Conservation (phyloP, 2,797 vertebrate species). For the Enteromius viviparus region DNA sequence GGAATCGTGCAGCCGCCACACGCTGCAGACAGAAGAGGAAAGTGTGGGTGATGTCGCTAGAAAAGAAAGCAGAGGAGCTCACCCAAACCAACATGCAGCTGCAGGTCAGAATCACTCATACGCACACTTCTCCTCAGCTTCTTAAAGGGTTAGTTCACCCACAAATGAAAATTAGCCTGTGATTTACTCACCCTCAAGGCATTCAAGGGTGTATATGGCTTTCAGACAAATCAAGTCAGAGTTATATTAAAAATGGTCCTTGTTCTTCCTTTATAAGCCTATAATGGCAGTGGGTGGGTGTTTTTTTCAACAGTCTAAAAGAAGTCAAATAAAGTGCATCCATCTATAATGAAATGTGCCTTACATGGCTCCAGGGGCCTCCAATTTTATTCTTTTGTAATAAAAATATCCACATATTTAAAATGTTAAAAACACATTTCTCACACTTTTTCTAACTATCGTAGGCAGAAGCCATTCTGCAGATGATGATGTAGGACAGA, state of each 20-base stretch:
- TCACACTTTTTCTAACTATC: neutral
- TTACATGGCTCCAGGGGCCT: neutral
- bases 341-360: neutral
- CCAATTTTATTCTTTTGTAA: neutral
- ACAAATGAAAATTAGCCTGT: neutral
- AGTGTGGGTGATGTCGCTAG: conserved; percentile 99
- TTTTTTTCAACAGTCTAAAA: neutral
- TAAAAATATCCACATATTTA: neutral
- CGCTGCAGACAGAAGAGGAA: conserved; percentile 99
- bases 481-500: neutral
- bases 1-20: conserved; percentile 95
- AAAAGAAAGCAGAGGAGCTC: conserved; percentile 99
- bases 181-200: neutral
- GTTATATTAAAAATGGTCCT: neutral
- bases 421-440: neutral
- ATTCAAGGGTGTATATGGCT: neutral
- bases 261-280: too few relatives aligned
- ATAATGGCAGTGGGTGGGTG: neutral
- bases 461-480: neutral
- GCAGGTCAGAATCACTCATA: conserved; percentile 82
- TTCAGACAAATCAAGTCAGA: neutral
- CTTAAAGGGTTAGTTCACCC: neutral
- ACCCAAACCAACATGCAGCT: conserved; percentile 99
- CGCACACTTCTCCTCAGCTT: conserved; percentile 4
- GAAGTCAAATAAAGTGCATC: neutral